Evolutionary conservation across 2,797 vertebrate species (phyloP), one percentile per base, ranked within the genome.

Genomic region (Anolis apletophallus): DNA sequence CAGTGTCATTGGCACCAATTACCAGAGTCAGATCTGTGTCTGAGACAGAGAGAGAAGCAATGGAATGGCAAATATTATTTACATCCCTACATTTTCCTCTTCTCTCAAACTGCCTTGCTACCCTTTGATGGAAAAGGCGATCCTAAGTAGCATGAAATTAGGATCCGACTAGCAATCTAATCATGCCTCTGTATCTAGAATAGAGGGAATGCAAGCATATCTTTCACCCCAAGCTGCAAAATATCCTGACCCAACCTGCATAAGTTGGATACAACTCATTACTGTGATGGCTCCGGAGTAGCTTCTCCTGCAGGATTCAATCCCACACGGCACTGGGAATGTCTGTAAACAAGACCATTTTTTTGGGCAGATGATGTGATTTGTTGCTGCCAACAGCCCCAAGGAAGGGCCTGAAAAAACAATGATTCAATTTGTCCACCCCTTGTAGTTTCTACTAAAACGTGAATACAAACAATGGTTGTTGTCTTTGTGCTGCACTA

Each of bases 11-110:
- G 91, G 96, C 96, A 79, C 97, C 96, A 5, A 95, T 95, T 67
- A 96, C 96, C 91, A 96, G 46, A 3, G 96, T 93, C 96, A 98
- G 93, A 88, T 96, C 96, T 0, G 96, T 97, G 94, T 97, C 96
- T 97, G 92, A 89, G 83, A n/a, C n/a, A n/a, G n/a, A 93, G 68
- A 82, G 85, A 94, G 89, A 90, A 55, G 88, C 94, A 91, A 90
- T 12, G 86, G 3, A 46, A 46, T 46, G 46, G 46, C 46, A 46
- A 46, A 46, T 46, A 46, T 46, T 5, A 8, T 46, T 46, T 46
- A 46, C 46, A 46, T 46, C 46, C 46, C 40, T 40, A 40, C 40
- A 5, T 40, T 40, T 40, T 40, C 40, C 40, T 40, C 40, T 40
- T 40, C 40, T 40, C 40, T 40, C 40, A 40, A 40, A 40, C 40